A percentile compares a stretch with the other conserved stretches of the same genome.
Evolutionary conservation across 1,140 invertebrate genomes (phyloP).

Genomic region (Ceratosolen fusciceps): DNA sequence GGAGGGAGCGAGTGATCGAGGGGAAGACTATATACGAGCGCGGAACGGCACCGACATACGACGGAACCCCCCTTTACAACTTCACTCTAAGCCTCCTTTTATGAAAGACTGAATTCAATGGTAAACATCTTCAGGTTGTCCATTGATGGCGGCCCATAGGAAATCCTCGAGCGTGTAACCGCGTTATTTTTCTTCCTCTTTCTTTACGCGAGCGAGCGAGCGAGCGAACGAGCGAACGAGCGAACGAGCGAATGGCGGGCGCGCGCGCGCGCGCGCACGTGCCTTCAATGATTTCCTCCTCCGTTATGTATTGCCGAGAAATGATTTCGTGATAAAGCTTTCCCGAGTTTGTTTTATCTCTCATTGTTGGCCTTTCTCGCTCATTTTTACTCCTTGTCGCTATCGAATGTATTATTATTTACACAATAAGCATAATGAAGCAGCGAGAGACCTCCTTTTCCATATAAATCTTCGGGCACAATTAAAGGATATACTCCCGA

Average conservation of each 20-base stretch:
- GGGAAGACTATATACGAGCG: not conserved
- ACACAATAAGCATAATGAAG: not conserved
- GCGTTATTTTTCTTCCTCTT: not conserved
- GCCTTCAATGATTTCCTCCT: slow-evolving; percentile 2
- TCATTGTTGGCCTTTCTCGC: not conserved
- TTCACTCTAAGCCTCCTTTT: slow-evolving; percentile 26
- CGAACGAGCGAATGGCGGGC: too few species aligned
- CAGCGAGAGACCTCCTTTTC: not conserved
- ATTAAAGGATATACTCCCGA: too few species aligned
- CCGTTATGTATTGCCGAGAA: slow-evolving; percentile 17
- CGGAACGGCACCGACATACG: not conserved
- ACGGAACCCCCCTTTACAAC: slow-evolving; percentile 21
- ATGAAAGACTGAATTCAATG: slow-evolving; percentile 35
- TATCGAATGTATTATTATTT: not conserved
- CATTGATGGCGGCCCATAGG: slow-evolving; percentile 14
- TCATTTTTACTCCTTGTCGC: not conserved
- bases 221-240: too few species aligned
- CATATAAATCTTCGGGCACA: too few species aligned
- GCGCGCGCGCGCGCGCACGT: not conserved
- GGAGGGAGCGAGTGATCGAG: not conserved
- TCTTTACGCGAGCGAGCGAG: too few species aligned
- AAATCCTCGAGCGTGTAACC: slow-evolving; percentile 15
- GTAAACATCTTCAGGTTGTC: slow-evolving; percentile 38
- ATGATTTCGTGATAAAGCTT: slow-evolving; percentile 16
- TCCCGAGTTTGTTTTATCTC: slow-evolving; percentile 10